Base-by-base conservation (phyloP, 2,888 invertebrate genomes). In the Archips crataeganus region DNA sequence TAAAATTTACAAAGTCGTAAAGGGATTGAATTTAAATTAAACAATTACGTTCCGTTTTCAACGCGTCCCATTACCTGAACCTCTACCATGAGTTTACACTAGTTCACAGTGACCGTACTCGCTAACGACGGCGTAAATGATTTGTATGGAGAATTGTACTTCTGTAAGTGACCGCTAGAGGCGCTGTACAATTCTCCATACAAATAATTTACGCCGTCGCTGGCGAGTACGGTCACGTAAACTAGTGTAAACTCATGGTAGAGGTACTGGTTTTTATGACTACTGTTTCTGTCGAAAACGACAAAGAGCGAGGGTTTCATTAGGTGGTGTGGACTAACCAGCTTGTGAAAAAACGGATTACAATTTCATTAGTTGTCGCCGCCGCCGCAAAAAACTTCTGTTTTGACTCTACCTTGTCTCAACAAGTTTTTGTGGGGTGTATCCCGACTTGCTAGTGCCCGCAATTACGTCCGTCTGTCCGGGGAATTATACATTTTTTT, bases 261-360 rank as follows among this genome's bases (percentile, higher is more conserved):
- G n/a, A n/a, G n/a, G n/a, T n/a, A n/a, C n/a, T n/a, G n/a, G n/a
- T 42, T 60, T 69, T 74, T 70, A 74, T 60, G 54, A 69, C 74
- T 74, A 65, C 74, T 74, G 74, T 49, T 59, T 62, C 73, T 62
- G 69, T 42, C 42, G 60, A 70, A 70, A 63, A 32, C 15, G 2
- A 73, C 73, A 73, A 74, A 65, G 51, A 59, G 51, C 36, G 36
- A 63, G 63, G 51, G 51, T 60, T n/a, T 49, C 45, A 70, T 74
- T 65, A 59, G 61, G 42, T 32, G 39, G 59, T 54, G 42, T 49
- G 68, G 68, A 15, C 68, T 63, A 59, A 69, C 34, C 4, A 63
- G 32, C 15, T 63, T 64, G 39, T 64, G 36, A 23, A 36, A n/a
- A 63, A 73, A 59, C 57, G 59, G 68, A 73, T 73, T 73, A 68